Conservation (phyloP, 2,797 vertebrate genomes). For the Trematocara caparti region DNA sequence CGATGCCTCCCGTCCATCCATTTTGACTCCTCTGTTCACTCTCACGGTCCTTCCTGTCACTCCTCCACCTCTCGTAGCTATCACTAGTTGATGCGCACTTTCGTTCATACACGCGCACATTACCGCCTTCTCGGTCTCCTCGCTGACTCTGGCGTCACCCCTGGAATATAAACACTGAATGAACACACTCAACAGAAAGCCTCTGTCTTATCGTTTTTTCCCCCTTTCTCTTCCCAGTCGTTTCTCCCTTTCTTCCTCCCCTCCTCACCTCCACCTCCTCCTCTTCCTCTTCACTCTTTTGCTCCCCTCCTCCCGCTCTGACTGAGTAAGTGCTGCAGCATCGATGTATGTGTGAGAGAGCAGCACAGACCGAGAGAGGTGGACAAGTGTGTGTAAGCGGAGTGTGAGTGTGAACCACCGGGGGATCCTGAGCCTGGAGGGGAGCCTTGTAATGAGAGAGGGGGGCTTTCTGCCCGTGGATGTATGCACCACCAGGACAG, state of each 20-base stretch:
- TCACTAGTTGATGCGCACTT: conserved; percentile 53
- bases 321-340: conserved; percentile 77
- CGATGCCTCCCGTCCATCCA: conserved; percentile 29
- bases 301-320: conserved; percentile 68
- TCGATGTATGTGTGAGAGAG: conserved; percentile 60
- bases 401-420: conserved; percentile 59
- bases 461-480: conserved; percentile 63
- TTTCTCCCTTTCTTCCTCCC: conserved; percentile 7
- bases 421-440: conserved; percentile 65
- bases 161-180: conserved; percentile 4
- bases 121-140: not conserved
- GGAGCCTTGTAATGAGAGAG: conserved; percentile 56
- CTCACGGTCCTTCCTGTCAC: not conserved
- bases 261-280: conserved; percentile 38
- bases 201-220: not conserved
- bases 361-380: conserved; percentile 15
- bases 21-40: conserved; percentile 43
- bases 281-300: conserved; percentile 30
- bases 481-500: conserved; percentile 63
- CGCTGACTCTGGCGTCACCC: not conserved
- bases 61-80: conserved; percentile 4
- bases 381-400: conserved; percentile 44
- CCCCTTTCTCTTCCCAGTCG: conserved; percentile 35
- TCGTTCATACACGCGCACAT: not conserved
- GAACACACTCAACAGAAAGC: conserved; percentile 9